Base-by-base conservation (phyloP, 2,888 invertebrate species). In the Kryphioiulus occultus region DNA sequence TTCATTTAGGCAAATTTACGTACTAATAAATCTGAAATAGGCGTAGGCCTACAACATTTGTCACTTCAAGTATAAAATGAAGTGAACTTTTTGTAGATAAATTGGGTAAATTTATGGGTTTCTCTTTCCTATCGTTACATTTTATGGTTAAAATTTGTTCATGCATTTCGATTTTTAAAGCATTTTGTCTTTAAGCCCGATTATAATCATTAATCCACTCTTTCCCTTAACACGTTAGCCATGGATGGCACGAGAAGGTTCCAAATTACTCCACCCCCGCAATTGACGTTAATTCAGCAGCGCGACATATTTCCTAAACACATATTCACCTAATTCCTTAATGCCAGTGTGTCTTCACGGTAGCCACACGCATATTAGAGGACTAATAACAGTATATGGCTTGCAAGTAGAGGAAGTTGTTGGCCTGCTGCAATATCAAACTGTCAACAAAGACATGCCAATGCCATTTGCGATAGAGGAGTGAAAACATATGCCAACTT, bases 191-290 rank as follows among this genome's bases (percentile, higher is more conserved):
- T 35, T 68, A 68, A 22, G 12, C 68, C 10, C 26, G 68, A 68
- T 68, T 68, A 68, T 68, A 68, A n/a, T 26, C 68, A 68, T 68
- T 68, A 68, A 68, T 22, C 68, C 68, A 68, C 68, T 68, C 68
- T 68, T 9, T 68, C 26, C 68, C 68, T 17, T 68, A 68, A 22
- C 68, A 22, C 22, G 22, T 68, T 68, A 68, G 7, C 68, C 68
- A 68, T 22, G 68, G 68, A 68, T 68, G 68, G 68, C 22, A 68
- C 68, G 22, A 68, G 68, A 68, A 68, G 68, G 68, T 68, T 68
- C 68, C 68, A 68, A 68, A 68, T 68, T 68, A 68, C 68, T 68
- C 68, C 68, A 68, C 68, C 68, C 53, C 68, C 22, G 68, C 22
- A 68, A 26, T 59, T 22, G 22, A 10, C 22, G 26, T 68, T 10